A percentile compares a stretch with the other conserved stretches of the same genome.
These are phyloP conservation scores for Lithophane leautieri DNA, from an alignment of 2,888 invertebrate species.

Conservation along the genomic window DNA sequence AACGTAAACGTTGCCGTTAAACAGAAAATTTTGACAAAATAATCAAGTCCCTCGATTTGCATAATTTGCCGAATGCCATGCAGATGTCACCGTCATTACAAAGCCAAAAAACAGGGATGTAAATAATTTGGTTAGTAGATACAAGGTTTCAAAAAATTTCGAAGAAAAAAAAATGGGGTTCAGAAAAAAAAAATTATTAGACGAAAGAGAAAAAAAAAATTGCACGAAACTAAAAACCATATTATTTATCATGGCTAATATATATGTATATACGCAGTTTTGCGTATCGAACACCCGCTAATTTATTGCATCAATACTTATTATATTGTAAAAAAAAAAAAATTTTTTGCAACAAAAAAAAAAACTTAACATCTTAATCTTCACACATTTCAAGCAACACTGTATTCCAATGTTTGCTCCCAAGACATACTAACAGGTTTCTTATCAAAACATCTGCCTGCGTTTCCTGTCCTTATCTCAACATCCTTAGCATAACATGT, in stretches of 20 bases:
- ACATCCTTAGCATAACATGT: slow-evolving; percentile 52
- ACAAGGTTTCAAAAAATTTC: not conserved
- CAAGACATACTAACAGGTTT: slow-evolving; percentile 66
- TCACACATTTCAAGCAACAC: slow-evolving; percentile 44
- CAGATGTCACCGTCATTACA: slow-evolving; percentile 37
- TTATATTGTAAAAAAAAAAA: not conserved
- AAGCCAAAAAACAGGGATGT: slow-evolving; percentile 1
- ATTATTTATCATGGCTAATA: not conserved
- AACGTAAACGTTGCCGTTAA: slow-evolving; percentile 20
- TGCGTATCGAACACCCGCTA: not conserved
- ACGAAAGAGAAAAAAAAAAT: not conserved
- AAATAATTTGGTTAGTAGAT: slow-evolving; percentile 16
- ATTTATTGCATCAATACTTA: not conserved
- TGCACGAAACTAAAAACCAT: too few species aligned
- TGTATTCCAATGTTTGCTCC: slow-evolving; percentile 55
- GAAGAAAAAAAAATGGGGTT: not conserved
- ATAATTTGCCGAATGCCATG: slow-evolving; percentile 45
- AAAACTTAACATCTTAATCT: not conserved
- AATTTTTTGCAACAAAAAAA: not conserved
- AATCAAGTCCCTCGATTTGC: slow-evolving; percentile 37
- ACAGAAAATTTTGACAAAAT: slow-evolving; percentile 30
- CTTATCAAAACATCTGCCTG: slow-evolving; percentile 73
- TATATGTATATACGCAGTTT: not conserved
- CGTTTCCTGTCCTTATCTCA: slow-evolving; percentile 71
- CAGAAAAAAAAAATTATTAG: not conserved